A percentile compares a stretch with the other conserved stretches of the same genome.
phyloP scores from a whole-genome alignment of 2,888 invertebrate species.

The Pristionchus fissidentatus region DNA sequence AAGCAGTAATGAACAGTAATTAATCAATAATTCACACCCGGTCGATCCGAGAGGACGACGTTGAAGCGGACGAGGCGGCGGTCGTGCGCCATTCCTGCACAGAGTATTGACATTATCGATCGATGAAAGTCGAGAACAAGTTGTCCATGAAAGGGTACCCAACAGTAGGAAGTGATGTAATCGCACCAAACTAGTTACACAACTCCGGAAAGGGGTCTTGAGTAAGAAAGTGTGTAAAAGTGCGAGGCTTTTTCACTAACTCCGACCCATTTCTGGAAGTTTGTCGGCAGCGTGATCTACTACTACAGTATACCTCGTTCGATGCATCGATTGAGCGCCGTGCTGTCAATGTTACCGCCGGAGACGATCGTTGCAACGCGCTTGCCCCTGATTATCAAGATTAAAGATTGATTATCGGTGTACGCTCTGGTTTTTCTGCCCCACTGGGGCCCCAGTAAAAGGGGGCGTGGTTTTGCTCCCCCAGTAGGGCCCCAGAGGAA shows the following conservation, averaged over 20 bases:
- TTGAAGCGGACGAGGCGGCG: conserved; percentile 77
- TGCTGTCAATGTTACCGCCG: conserved; percentile 79
- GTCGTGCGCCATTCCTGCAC: conserved; percentile 81
- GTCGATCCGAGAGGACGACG: conserved; percentile 77
- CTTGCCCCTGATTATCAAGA: conserved; percentile 51
- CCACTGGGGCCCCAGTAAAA: no score
- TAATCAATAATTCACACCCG: conserved; percentile 66
- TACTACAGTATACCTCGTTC: conserved; percentile 73
- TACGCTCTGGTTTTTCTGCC: no score
- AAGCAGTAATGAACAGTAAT: background rate
- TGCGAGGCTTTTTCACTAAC: background rate
- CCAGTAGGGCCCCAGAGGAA: no score
- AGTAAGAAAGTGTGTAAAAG: no score
- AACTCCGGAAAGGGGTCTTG: no score
- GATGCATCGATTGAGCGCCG: conserved; percentile 77
- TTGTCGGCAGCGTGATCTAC: background rate
- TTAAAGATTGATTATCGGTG: background rate
- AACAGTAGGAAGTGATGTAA: no score
- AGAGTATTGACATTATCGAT: no score
- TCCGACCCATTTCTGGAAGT: background rate
- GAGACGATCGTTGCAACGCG: conserved; percentile 69
- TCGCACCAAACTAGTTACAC: no score
- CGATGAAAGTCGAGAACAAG: background rate
- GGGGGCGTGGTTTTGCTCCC: no score
- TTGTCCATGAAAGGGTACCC: background rate